Evolutionary conservation across 2,113 vertebrate species (phyloP).

Genomic region (Potamarius usumacintae): DNA sequence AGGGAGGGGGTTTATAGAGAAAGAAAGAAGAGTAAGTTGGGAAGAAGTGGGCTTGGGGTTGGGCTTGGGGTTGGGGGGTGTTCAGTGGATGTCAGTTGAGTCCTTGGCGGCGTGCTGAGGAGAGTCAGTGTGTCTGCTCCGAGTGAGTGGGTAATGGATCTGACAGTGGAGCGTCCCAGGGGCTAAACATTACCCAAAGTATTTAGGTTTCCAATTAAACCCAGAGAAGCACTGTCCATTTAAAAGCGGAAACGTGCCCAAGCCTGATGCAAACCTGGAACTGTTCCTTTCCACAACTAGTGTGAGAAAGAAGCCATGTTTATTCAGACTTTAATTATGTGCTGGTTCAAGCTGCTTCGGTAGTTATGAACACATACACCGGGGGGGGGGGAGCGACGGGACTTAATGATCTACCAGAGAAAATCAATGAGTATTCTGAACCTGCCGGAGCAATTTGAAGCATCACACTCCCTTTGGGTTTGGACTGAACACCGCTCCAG

Average conservation of each 20-base stretch:
- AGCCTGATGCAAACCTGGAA: constrained; percentile 47
- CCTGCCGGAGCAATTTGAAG: constrained; percentile 80
- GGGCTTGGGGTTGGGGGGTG: constrained; percentile 65
- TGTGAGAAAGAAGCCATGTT: constrained; percentile 72
- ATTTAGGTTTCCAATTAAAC: constrained; percentile 98
- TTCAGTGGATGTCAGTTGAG: constrained; percentile 81
- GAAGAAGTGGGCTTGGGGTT: constrained; percentile 56
- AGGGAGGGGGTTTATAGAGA: constrained; percentile 31
- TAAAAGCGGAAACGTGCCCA: constrained; percentile 41
- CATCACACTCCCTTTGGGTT: constrained; percentile 80
- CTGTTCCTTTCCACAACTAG: not conserved
- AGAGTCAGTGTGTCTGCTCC: constrained; percentile 85
- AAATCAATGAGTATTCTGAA: constrained; percentile 79
- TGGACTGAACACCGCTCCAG: constrained; percentile 76
- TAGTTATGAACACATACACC: constrained; percentile 48
- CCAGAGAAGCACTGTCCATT: constrained; percentile 71
- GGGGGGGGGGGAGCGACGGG: constrained; percentile 45
- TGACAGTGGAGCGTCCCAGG: constrained; percentile 87
- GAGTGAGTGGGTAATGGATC: constrained; percentile 91
- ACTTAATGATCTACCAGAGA: constrained; percentile 88
- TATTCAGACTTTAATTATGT: constrained; percentile 93
- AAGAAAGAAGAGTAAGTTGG: not conserved
- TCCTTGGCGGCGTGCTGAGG: constrained; percentile 86
- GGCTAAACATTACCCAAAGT: constrained; percentile 88
- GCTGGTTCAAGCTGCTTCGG: constrained; percentile 76